Base-by-base conservation (phyloP, 1,140 invertebrate species). In the Anagrus nilaparvatae region DNA sequence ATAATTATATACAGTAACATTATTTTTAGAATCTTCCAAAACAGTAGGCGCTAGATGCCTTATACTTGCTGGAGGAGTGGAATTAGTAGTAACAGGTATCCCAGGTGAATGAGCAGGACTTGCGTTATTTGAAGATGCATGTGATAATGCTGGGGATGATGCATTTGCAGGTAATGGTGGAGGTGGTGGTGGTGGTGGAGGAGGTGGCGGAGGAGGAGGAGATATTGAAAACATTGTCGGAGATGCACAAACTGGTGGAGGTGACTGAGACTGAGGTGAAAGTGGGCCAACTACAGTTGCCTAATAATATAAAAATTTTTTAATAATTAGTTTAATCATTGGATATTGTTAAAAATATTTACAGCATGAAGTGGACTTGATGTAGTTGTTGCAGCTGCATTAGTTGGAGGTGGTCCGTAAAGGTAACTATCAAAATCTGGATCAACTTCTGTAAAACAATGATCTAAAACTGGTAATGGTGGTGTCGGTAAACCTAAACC, bases 401-500 rank as follows among this genome's bases (percentile, higher is more conserved):
- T 27, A 4, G 33, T 31, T 5, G 53, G 38, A 5, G 65, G 63
- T 31, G 67, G 71, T 25, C 62, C 75, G 47, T 79, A 74, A 2
- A 82, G 58, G 51, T 80, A 79, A 46, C 74, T 78, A 51, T 85
- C 82, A 48, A 86, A 86, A 19, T 78, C 73, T 14, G 75, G 66
- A 59, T 86, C 80, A 4, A 80, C 69, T 63, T 89, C 84, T 13
- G 85, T 90, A 46, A 91, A 90, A 53, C 83, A 82, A 56, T 87
- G 84, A 14, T 71, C 72, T 17, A 81, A 59, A 3, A 86, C 74
- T 3, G 78, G 79, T 38, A 85, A 65, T 3, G 69, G 60, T 2
- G 82, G 81, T 2, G 78, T 79, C 0, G 82, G 72, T 8, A 84
- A 56, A 0, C 78, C 79, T 5, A 93, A 69, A 14, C 81, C 83